phyloP scores from a whole-genome alignment of 2,888 invertebrate genomes.

The Synergus japonicus region DNA sequence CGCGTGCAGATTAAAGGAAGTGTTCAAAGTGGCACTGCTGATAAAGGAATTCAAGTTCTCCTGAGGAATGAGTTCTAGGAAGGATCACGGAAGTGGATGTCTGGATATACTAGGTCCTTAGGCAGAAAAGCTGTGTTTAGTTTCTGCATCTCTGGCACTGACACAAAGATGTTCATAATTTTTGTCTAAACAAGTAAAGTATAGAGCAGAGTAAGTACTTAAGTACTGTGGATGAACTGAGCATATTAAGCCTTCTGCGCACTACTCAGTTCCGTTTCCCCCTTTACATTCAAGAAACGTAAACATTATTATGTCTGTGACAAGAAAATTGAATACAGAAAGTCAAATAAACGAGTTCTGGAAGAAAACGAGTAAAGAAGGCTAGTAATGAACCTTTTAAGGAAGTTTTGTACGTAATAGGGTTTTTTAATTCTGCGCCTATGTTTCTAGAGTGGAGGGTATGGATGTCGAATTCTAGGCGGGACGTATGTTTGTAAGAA shows the following conservation, averaged over 20 bases:
- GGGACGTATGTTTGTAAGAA: too few relatives aligned
- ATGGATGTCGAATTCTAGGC: neutral
- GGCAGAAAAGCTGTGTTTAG: conserved; percentile 13
- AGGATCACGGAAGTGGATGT: neutral
- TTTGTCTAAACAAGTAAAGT: conserved; percentile 1
- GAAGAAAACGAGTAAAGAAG: neutral
- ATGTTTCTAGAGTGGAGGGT: neutral
- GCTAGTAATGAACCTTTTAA: neutral
- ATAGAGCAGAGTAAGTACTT: neutral
- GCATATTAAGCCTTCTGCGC: neutral
- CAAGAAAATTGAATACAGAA: neutral
- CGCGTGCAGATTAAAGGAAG: conserved; percentile 44
- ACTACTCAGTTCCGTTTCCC: neutral
- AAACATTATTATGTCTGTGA: neutral
- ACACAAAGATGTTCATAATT: conserved; percentile 3
- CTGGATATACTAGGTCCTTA: neutral
- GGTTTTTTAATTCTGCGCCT: neutral
- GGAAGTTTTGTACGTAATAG: neutral
- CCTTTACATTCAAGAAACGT: neutral
- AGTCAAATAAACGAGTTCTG: neutral
- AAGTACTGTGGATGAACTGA: neutral
- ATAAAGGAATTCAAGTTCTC: conserved; percentile 15
- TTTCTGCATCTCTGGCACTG: neutral
- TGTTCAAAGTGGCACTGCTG: conserved; percentile 28
- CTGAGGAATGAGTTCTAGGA: neutral